These are phyloP conservation scores for Athrips mouffetella DNA, from an alignment of 2,888 invertebrate genomes.

Conservation along the genomic window DNA sequence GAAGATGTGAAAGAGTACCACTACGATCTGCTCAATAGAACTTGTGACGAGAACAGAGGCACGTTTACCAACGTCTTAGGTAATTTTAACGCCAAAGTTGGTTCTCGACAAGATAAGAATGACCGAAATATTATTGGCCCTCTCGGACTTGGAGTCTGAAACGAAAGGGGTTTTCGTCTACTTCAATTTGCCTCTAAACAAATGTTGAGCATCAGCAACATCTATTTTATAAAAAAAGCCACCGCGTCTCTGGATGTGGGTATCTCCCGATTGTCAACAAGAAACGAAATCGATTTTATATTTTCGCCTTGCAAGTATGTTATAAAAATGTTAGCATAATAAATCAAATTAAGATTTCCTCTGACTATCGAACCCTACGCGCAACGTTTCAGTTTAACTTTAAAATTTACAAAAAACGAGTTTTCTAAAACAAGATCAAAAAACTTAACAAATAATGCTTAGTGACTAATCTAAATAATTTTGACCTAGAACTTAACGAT, in stretches of 20 bases:
- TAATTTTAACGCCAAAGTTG: too few species aligned
- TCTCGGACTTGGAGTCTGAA: neutral
- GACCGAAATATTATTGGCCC: neutral
- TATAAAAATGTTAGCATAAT: too few species aligned
- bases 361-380: too few species aligned
- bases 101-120: neutral
- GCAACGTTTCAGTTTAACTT: too few species aligned
- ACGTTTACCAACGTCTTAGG: neutral
- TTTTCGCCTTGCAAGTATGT: too few species aligned
- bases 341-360: too few species aligned
- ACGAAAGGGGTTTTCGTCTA: neutral
- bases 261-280: too few species aligned
- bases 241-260: too few species aligned
- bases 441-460: neutral
- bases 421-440: neutral
- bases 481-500: neutral
- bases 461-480: neutral
- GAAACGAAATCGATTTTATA: too few species aligned
- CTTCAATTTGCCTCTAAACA: neutral
- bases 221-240: too few species aligned
- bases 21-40: neutral
- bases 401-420: too few species aligned
- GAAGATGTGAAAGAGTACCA: neutral
- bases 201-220: too few species aligned
- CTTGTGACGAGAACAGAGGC: neutral